These are phyloP conservation scores for Dasyprocta punctata DNA, from an alignment of 2,113 vertebrate genomes.

Conservation along the genomic window DNA sequence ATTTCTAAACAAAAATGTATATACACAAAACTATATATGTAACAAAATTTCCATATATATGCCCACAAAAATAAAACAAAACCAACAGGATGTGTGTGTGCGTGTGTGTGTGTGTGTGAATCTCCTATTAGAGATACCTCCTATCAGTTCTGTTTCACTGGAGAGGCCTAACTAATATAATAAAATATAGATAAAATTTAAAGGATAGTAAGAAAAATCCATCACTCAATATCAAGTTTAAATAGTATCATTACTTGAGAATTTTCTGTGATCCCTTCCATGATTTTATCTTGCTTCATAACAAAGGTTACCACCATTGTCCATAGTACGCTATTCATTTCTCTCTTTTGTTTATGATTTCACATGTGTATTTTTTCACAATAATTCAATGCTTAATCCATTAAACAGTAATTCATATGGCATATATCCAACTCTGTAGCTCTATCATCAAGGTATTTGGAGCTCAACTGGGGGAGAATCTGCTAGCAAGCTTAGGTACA, in stretches of 20 bases:
- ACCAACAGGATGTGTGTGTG: neutral
- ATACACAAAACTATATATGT: neutral
- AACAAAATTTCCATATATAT: neutral
- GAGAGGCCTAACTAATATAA: neutral
- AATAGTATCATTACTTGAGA: neutral
- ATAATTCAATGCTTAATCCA: neutral
- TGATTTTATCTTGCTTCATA: neutral
- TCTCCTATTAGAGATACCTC: neutral
- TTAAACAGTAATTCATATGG: neutral
- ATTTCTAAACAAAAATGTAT: neutral
- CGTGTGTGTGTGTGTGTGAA: neutral
- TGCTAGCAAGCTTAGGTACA: neutral
- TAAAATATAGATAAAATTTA: conserved; percentile 4
- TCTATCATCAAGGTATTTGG: neutral
- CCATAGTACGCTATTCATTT: neutral
- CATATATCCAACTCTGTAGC: neutral
- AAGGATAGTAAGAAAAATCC: neutral
- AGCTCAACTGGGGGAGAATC: neutral
- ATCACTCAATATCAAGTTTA: conserved; percentile 13
- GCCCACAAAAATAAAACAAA: neutral
- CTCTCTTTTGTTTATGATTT: neutral
- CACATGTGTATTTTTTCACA: neutral
- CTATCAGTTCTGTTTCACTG: neutral
- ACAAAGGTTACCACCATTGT: neutral
- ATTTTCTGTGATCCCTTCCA: neutral